phyloP scores from a whole-genome alignment of 2,888 invertebrate species.

The Meloe dianella region DNA sequence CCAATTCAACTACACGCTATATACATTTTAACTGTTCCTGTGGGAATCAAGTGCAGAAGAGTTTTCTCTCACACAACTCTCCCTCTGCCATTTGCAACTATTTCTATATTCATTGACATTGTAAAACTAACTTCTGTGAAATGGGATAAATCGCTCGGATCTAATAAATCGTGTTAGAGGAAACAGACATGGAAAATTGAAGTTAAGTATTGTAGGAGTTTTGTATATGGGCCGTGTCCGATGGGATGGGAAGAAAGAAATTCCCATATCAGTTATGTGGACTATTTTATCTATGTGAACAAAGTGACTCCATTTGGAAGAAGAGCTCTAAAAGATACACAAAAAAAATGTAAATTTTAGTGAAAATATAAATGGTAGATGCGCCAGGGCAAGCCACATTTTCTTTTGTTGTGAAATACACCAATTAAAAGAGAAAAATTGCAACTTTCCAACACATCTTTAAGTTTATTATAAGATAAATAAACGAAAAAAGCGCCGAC shows the following conservation, averaged over 20 bases:
- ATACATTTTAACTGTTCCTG: not conserved
- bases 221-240: not conserved
- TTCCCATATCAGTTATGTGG: not conserved
- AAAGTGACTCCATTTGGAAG: not conserved
- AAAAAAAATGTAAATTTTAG: not conserved
- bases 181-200: too few species aligned
- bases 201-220: too few species aligned
- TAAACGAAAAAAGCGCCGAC: too few species aligned
- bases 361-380: too few species aligned
- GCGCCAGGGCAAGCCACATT: too few species aligned
- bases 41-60: not conserved
- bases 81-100: not conserved
- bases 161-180: not conserved
- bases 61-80: not conserved
- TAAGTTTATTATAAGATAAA: too few species aligned
- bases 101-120: not conserved
- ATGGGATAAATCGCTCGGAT: not conserved
- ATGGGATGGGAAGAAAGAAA: not conserved
- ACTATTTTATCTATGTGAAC: too few species aligned
- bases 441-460: too few species aligned
- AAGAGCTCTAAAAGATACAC: not conserved
- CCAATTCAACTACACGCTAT: not conserved
- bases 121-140: not conserved
- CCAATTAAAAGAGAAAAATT: too few species aligned
- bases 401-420: too few species aligned